Conservation (phyloP, 1,140 invertebrate genomes). For the Chelonus insularis region DNA sequence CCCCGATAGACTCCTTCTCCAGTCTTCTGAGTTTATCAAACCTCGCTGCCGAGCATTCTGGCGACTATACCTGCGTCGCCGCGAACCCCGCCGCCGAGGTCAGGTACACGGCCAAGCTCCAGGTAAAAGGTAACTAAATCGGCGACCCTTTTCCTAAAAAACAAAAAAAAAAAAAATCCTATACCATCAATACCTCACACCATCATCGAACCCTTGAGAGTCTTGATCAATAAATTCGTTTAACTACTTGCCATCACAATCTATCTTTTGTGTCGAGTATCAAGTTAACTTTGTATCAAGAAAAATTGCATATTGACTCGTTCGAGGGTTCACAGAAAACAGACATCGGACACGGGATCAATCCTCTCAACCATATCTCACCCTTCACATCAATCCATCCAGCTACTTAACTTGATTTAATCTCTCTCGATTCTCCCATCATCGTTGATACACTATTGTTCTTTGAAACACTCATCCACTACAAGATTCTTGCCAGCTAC, state of each 20-base stretch:
- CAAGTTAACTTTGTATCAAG: too few species aligned
- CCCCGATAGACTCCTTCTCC: slow-evolving; percentile 74
- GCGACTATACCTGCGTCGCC: slow-evolving; percentile 81
- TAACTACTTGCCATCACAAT: not conserved
- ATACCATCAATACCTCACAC: too few species aligned
- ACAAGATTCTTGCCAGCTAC: slow-evolving; percentile 1
- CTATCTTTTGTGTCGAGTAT: too few species aligned
- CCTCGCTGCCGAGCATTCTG: slow-evolving; percentile 72
- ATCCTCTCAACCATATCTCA: not conserved
- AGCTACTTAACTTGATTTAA: not conserved
- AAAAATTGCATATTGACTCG: too few species aligned
- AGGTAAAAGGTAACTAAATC: slow-evolving; percentile 79
- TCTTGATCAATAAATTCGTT: not conserved
- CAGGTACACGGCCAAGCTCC: slow-evolving; percentile 77
- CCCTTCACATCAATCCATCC: not conserved
- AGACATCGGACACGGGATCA: not conserved
- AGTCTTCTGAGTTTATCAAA: slow-evolving; percentile 78
- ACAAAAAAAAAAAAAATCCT: not conserved
- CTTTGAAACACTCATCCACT: not conserved
- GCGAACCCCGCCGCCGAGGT: slow-evolving; percentile 77
- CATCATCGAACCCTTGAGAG: too few species aligned
- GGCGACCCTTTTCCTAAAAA: slow-evolving; percentile 34
- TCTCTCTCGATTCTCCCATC: not conserved
- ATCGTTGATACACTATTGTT: not conserved
- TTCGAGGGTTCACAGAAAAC: not conserved